Base-by-base conservation (phyloP, 2,113 vertebrate genomes). In the Hirundichthys speculiger region DNA sequence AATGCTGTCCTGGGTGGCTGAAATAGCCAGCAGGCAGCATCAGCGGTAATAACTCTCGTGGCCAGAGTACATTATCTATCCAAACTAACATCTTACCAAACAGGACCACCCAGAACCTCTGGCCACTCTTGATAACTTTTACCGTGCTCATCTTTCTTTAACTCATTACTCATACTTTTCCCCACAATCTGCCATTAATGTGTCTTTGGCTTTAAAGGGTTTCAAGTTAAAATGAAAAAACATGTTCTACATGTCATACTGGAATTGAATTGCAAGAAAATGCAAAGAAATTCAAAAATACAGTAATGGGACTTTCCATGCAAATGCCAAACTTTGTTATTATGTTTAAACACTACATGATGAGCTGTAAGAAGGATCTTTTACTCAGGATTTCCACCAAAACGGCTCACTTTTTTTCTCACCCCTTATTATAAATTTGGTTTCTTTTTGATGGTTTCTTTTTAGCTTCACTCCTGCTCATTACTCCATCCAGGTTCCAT, bases 21-120 rank as follows among this genome's bases (percentile, higher is more conserved):
- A 70, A 85, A 69, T 69, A 56, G 30, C 70, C 60, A 81, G 53
- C 55, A 75, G 62, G 73, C 84, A 73, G 57, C 46, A 48, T 69
- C 41, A 53, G 63, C 68, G 76, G 84, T 79, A 79, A 40, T 63
- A 86, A 75, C 43, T 66, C 71, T 42, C 52, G 34, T 52, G 66
- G 63, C 53, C 21, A 9, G 52, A 18, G 7, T 34, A 46, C 53
- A 42, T 50, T 64, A 18, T 72, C 40, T 59, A 48, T 83, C 65
- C 60, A 48, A 79, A 48, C 69, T 63, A 71, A 84, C 79, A 65
- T 69, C 56, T 79, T 69, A 73, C 73, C 67, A 54, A 52, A 65
- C 40, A 13, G 19, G 82, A 84, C 86, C 89, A 88, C 85, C 86
- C 89, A 86, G 69, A 76, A 73, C 54, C 50, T 27, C 25, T 18